Percentiles rank a stretch among this genome's conserved stretches.
phyloP scores from a whole-genome alignment of 2,888 invertebrate genomes.

The Caenorhabditis sp. region DNA sequence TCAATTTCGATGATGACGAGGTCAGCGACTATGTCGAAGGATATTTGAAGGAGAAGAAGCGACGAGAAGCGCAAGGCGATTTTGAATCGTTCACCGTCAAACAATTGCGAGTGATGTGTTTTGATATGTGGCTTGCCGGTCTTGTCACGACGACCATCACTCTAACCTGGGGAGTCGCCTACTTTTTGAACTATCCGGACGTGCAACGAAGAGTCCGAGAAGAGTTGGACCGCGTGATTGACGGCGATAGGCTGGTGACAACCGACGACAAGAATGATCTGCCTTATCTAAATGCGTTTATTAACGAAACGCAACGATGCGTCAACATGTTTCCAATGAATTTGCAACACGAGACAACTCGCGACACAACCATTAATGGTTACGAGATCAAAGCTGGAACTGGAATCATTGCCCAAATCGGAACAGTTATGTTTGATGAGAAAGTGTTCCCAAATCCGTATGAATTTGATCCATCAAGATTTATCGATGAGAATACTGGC shows the following conservation, averaged over 20 bases:
- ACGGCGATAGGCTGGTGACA: conserved; percentile 35
- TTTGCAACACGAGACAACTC: conserved; percentile 18
- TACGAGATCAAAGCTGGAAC: conserved; percentile 17
- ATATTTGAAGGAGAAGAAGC: conserved; percentile 37
- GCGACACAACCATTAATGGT: conserved; percentile 20
- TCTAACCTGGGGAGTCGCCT: conserved; percentile 21
- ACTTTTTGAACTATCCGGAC: conserved; percentile 19
- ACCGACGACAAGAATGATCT: conserved; percentile 46
- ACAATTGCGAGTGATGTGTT: conserved; percentile 22
- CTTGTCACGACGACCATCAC: conserved; percentile 19
- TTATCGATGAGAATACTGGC: conserved; percentile 44
- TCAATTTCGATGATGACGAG: conserved; percentile 36
- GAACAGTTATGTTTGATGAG: conserved; percentile 30
- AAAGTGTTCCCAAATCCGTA: conserved; percentile 28
- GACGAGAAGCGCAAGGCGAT: conserved; percentile 20
- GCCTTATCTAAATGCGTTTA: conserved; percentile 43
- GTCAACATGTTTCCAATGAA: conserved; percentile 36
- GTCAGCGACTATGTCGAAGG: conserved; percentile 31
- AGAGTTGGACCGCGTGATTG: conserved; percentile 49
- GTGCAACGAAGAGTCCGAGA: conserved; percentile 45
- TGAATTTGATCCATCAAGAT: conserved; percentile 33
- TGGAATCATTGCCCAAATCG: conserved; percentile 34
- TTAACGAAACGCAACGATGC: conserved; percentile 39
- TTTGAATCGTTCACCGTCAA: conserved; percentile 12
- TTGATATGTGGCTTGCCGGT: conserved; percentile 35